These are phyloP conservation scores for Napeogenes inachia DNA, from an alignment of 2,888 invertebrate genomes.

Conservation along the genomic window DNA sequence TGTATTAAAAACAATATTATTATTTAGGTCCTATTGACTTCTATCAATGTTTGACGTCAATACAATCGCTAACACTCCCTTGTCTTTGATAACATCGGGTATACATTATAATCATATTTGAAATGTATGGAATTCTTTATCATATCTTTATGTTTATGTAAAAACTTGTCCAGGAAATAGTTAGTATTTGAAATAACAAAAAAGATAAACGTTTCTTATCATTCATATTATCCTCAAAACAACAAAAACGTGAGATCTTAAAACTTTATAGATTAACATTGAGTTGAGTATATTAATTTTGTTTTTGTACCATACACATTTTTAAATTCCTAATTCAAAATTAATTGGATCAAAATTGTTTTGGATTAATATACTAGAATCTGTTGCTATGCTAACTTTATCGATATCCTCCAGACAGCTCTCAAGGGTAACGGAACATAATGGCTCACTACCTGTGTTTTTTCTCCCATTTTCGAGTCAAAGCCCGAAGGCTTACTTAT, in stretches of 20 bases:
- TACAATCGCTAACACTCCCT: slow-evolving; percentile 32
- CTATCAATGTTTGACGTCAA: slow-evolving; percentile 61
- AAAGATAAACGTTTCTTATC: too few species aligned
- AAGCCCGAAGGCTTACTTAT: slow-evolving; percentile 64
- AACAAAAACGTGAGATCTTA: too few species aligned
- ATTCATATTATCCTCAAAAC: too few species aligned
- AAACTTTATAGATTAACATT: too few species aligned
- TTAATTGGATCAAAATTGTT: background rate
- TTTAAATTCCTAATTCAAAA: too few species aligned
- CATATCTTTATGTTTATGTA: too few species aligned
- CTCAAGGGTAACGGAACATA: slow-evolving; percentile 71
- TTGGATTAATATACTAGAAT: background rate
- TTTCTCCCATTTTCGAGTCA: slow-evolving; percentile 65
- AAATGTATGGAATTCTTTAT: too few species aligned
- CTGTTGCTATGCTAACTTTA: slow-evolving; percentile 21
- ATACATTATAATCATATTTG: background rate
- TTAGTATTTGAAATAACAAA: too few species aligned
- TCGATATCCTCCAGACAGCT: slow-evolving; percentile 63
- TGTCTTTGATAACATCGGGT: background rate
- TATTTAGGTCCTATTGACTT: slow-evolving; percentile 52
- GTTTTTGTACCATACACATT: too few species aligned
- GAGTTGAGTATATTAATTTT: too few species aligned
- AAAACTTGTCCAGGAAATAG: too few species aligned
- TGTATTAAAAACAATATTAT: slow-evolving; percentile 37
- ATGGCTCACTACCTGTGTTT: slow-evolving; percentile 72